These are phyloP conservation scores for Aphelenchoides fujianensis DNA, from an alignment of 1,140 invertebrate genomes.

Conservation along the genomic window DNA sequence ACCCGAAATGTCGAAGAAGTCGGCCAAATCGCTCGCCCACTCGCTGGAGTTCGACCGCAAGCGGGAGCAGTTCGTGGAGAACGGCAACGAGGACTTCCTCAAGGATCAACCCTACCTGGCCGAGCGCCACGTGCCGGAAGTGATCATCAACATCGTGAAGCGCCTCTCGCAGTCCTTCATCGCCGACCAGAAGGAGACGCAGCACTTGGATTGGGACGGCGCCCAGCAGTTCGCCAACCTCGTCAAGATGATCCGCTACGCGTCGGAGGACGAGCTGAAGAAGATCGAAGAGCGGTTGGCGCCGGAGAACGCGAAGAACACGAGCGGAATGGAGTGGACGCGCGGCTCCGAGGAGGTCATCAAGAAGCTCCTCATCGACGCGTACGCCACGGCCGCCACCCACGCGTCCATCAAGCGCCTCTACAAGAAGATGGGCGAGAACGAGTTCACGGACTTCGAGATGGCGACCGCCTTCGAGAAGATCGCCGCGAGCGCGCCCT, in stretches of 20 bases:
- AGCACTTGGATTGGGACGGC: slow-evolving; percentile 7
- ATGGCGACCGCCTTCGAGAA: slow-evolving; percentile 18
- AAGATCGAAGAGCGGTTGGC: slow-evolving; percentile 29
- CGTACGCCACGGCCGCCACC: slow-evolving; percentile 37
- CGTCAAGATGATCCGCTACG: slow-evolving; percentile 40
- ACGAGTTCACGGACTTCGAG: slow-evolving; percentile 24
- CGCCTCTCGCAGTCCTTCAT: slow-evolving; percentile 4
- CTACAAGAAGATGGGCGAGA: slow-evolving; percentile 15
- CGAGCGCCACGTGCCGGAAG: slow-evolving; percentile 30
- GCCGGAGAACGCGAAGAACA: slow-evolving; percentile 5
- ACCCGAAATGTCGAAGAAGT: slow-evolving; percentile 13
- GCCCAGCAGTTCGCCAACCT: slow-evolving; percentile 39
- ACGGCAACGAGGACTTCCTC: slow-evolving; percentile 39
- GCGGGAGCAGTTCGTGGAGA: slow-evolving; percentile 35
- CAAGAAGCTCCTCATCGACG: slow-evolving; percentile 27
- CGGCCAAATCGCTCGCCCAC: not conserved
- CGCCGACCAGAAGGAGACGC: slow-evolving; percentile 21
- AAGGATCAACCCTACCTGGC: slow-evolving; percentile 24
- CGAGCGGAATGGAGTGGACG: not conserved
- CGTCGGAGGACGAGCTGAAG: slow-evolving; percentile 23
- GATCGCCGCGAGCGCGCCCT: not conserved
- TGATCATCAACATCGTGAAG: slow-evolving; percentile 26
- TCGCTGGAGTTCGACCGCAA: slow-evolving; percentile 9
- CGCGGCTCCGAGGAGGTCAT: slow-evolving; percentile 26
- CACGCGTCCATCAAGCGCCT: slow-evolving; percentile 32